Evolutionary conservation across 2,113 vertebrate species (phyloP).

Genomic region (Mus pahari): DNA sequence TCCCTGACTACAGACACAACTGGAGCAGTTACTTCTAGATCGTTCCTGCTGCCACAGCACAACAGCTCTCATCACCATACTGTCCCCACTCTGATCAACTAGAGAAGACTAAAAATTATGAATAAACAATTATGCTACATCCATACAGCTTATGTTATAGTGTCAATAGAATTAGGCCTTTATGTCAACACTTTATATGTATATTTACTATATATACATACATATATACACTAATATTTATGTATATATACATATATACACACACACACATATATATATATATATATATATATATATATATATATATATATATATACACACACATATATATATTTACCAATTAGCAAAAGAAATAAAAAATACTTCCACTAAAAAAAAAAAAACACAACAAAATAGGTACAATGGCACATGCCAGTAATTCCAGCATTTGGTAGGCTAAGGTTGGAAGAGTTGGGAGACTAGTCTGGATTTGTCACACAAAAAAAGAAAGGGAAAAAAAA

Average conservation of each 20-base stretch:
- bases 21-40: background rate
- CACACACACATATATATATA: too few species aligned
- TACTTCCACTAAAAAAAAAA: background rate
- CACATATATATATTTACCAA: background rate
- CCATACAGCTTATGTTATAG: background rate
- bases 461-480: background rate
- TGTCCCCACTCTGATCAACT: background rate
- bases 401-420: background rate
- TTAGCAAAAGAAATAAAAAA: slow-evolving; percentile 62
- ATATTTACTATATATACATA: too few species aligned
- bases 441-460: background rate
- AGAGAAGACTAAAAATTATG: slow-evolving; percentile 1
- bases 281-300: too few species aligned
- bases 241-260: too few species aligned
- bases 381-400: background rate
- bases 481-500: background rate
- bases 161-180: slow-evolving; percentile 9
- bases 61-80: background rate
- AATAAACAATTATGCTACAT: slow-evolving; percentile 23
- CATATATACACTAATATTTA: too few species aligned
- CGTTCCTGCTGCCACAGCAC: background rate
- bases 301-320: too few species aligned
- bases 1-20: background rate
- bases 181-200: background rate
- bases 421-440: background rate